Evolutionary conservation across 1,140 invertebrate genomes (phyloP).

Genomic region (Physella acuta): DNA sequence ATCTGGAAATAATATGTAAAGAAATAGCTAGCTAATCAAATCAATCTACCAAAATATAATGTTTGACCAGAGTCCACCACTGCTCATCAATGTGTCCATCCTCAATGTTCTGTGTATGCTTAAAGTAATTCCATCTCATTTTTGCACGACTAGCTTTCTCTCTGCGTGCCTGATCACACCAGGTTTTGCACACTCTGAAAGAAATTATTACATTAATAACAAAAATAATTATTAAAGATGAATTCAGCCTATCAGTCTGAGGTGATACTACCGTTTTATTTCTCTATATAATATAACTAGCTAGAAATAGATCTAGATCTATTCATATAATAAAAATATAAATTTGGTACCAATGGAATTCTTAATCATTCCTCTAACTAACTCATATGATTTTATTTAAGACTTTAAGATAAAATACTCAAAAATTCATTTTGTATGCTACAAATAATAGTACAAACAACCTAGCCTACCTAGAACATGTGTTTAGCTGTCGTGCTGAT

Average conservation of each 20-base stretch:
- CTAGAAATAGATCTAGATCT: neutral
- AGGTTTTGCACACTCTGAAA: slow-evolving; percentile 1
- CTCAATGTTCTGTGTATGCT: neutral
- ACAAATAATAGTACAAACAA: neutral
- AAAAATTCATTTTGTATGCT: neutral
- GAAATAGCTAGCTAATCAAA: no score
- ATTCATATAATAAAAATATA: neutral
- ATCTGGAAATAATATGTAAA: no score
- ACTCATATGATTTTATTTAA: neutral
- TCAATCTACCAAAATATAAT: no score
- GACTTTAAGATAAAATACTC: neutral
- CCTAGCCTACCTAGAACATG: neutral
- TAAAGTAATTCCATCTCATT: slow-evolving; percentile 18
- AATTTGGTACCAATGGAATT: no score
- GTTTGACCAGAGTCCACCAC: no score
- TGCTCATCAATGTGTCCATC: neutral
- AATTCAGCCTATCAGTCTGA: neutral
- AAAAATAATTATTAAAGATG: neutral
- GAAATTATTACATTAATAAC: neutral
- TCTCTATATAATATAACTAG: neutral
- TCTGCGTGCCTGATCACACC: slow-evolving; percentile 12
- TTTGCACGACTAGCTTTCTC: neutral
- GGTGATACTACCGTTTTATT: no score
- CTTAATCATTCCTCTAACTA: neutral
- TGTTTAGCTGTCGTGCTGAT: slow-evolving; percentile 8